These are phyloP conservation scores for Poeciliopsis occidentalis DNA, from an alignment of 2,113 vertebrate species.

Conservation along the genomic window DNA sequence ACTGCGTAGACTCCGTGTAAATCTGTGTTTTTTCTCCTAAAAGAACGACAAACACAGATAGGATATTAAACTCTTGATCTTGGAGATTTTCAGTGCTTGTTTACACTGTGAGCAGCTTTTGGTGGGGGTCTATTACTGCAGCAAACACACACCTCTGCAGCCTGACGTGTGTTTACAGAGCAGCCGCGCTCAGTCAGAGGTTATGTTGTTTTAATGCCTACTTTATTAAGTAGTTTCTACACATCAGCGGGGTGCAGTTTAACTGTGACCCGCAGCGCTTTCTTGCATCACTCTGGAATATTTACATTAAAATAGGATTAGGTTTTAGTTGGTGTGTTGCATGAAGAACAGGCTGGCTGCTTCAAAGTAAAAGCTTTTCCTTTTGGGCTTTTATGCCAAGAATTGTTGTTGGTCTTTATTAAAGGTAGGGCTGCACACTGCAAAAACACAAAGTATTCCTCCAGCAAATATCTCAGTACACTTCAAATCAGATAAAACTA, in stretches of 20 bases:
- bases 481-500: too few species aligned
- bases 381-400: not conserved
- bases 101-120: not conserved
- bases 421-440: too few species aligned
- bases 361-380: not conserved
- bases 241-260: not conserved
- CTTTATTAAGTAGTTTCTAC: conserved; percentile 5
- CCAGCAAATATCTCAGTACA: too few species aligned
- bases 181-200: not conserved
- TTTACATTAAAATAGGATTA: conserved; percentile 2
- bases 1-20: not conserved
- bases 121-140: not conserved
- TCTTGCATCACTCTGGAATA: not conserved
- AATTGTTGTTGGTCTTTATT: not conserved
- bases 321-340: not conserved
- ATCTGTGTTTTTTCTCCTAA: conserved; percentile 4
- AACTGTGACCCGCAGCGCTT: not conserved
- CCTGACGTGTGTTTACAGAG: not conserved
- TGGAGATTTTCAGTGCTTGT: conserved; percentile 5
- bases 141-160: not conserved
- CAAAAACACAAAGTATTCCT: too few species aligned
- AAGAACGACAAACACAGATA: conserved; percentile 6
- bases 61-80: conserved; percentile 18
- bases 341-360: not conserved
- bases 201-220: conserved; percentile 4